Evolutionary conservation across 1,140 invertebrate genomes (phyloP).

Genomic region (Aphelenchoides avenae): DNA sequence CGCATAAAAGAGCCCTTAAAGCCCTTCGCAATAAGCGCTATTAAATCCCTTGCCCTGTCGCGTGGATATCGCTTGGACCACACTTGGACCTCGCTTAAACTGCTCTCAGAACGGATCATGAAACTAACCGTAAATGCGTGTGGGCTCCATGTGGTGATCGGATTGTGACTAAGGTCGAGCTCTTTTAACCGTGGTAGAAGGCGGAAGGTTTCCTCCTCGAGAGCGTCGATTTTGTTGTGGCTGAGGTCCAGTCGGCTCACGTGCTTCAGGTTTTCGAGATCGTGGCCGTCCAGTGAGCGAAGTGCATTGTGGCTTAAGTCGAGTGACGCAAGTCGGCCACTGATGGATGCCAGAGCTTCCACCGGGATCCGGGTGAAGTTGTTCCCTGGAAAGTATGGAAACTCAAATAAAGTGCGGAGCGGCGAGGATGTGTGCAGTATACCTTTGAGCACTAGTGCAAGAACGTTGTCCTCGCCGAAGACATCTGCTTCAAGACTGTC

Average conservation of each 20-base stretch:
- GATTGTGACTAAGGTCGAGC: conserved; percentile 38
- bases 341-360: conserved; percentile 32
- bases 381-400: too few species aligned
- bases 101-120: neutral
- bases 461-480: conserved; percentile 41
- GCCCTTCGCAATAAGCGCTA: too few species aligned
- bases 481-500: conserved; percentile 31
- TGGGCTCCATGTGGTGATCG: conserved; percentile 41
- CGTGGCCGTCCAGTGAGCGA: conserved; percentile 7
- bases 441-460: conserved; percentile 23
- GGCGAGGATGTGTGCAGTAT: too few species aligned
- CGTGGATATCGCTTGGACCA: too few species aligned
- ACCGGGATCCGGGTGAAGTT: conserved; percentile 34
- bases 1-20: neutral
- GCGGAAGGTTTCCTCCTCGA: conserved; percentile 36
- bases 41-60: too few species aligned
- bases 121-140: conserved; percentile 27
- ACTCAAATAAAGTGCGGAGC: too few species aligned
- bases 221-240: conserved; percentile 37
- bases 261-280: conserved; percentile 20
- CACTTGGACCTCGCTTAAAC: too few species aligned
- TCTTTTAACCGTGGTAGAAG: conserved; percentile 21
- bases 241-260: conserved; percentile 24
- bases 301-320: conserved; percentile 32
- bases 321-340: conserved; percentile 21